A percentile compares a stretch with the other conserved stretches of the same genome.
Conservation (phyloP, 2,888 invertebrate genomes). For the Heliconius aoede region DNA sequence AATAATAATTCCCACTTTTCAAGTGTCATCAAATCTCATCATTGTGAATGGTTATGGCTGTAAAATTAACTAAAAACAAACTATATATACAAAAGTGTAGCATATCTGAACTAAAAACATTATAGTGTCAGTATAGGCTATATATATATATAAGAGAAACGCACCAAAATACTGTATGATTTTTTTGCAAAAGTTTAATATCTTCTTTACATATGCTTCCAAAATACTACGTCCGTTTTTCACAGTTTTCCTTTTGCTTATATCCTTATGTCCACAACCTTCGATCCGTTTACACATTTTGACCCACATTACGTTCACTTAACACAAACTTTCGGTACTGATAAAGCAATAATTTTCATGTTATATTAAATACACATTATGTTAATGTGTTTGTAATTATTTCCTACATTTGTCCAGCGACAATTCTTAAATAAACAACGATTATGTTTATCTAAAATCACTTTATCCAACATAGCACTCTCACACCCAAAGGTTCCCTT, state of each 20-base stretch:
- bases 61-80: too few relatives aligned
- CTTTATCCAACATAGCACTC: neutral
- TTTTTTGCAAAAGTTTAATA: slow-evolving; percentile 55
- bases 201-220: slow-evolving; percentile 52
- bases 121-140: too few relatives aligned
- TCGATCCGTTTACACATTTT: slow-evolving; percentile 58
- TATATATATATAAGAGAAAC: slow-evolving; percentile 45
- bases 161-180: slow-evolving; percentile 69
- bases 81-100: neutral
- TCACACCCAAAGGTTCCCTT: neutral
- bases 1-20: too few relatives aligned
- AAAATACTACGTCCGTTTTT: slow-evolving; percentile 47
- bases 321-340: slow-evolving; percentile 34
- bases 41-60: too few relatives aligned
- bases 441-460: neutral
- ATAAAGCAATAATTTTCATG: slow-evolving; percentile 17
- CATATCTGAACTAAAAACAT: too few relatives aligned
- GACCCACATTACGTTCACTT: slow-evolving; percentile 58
- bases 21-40: too few relatives aligned
- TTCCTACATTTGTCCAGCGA: slow-evolving; percentile 5
- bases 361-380: slow-evolving; percentile 34
- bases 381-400: slow-evolving; percentile 27
- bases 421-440: neutral
- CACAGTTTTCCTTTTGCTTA: slow-evolving; percentile 52
- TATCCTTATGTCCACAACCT: slow-evolving; percentile 51